Conservation (phyloP, 2,888 invertebrate species). For the Enoplolaimus lenunculus region DNA sequence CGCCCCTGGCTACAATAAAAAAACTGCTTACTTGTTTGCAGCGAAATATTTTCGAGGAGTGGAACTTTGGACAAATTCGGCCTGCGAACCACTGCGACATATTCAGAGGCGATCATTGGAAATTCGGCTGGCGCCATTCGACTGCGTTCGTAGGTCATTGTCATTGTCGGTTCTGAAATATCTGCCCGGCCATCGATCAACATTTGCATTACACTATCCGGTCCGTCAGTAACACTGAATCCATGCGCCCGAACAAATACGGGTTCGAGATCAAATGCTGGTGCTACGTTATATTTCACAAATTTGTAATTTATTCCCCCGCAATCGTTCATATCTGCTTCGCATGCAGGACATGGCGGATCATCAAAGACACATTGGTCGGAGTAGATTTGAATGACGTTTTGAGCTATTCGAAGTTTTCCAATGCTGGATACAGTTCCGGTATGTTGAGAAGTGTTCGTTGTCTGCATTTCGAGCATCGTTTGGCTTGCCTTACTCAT, state of each 20-base stretch:
- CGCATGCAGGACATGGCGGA: background rate
- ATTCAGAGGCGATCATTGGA: background rate
- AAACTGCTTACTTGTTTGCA: too few species aligned
- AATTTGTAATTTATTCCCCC: background rate
- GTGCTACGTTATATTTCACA: background rate
- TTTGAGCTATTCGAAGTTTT: background rate
- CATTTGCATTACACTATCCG: background rate
- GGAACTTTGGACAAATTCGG: background rate
- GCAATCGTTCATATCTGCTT: background rate
- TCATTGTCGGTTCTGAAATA: background rate
- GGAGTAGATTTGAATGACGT: background rate
- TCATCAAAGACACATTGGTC: background rate
- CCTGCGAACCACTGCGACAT: background rate
- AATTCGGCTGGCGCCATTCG: background rate
- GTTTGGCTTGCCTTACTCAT: too few species aligned
- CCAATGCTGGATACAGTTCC: too few species aligned
- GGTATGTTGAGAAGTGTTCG: too few species aligned
- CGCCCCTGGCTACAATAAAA: too few species aligned
- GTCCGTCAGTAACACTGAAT: background rate
- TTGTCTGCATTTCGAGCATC: too few species aligned
- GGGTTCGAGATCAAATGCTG: background rate
- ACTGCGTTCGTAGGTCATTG: background rate
- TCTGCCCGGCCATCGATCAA: background rate
- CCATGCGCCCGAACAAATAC: background rate
- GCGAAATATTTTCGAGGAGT: background rate